A percentile compares a stretch with the other conserved stretches of the same genome.
phyloP scores from a whole-genome alignment of 1,140 invertebrate species.

The Araneus ventricosus region DNA sequence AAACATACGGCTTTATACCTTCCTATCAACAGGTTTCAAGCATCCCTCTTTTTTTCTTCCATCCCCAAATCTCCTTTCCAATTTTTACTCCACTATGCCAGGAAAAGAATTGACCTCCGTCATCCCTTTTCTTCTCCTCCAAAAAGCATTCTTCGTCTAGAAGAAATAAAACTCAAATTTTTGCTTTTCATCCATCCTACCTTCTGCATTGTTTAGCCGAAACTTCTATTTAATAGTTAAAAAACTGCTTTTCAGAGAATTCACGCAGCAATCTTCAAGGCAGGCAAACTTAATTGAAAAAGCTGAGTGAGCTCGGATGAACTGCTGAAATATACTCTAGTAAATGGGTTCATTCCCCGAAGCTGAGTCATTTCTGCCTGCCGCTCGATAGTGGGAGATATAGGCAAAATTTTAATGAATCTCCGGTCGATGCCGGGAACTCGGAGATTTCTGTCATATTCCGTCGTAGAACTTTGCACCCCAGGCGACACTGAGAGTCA shows the following conservation, averaged over 20 bases:
- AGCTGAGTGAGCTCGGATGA: not conserved
- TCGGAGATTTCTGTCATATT: not conserved
- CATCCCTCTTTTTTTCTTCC: too few relatives aligned
- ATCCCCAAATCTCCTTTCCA: too few relatives aligned
- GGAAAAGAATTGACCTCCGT: too few relatives aligned
- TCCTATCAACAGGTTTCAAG: too few relatives aligned
- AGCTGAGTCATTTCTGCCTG: not conserved
- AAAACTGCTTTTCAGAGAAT: not conserved
- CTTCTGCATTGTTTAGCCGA: not conserved
- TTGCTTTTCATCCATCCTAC: not conserved
- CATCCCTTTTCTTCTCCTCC: too few relatives aligned
- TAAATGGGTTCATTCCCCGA: not conserved
- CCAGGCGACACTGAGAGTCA: not conserved
- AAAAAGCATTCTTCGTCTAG: not conserved
- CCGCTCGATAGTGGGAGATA: not conserved
- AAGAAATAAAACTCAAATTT: not conserved
- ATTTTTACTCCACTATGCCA: too few relatives aligned
- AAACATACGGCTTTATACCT: too few relatives aligned
- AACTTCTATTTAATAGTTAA: constrained; percentile 5
- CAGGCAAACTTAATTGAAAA: not conserved
- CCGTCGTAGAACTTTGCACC: not conserved
- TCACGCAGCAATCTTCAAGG: not conserved
- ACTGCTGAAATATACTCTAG: not conserved
- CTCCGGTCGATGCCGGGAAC: not conserved
- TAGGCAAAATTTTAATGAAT: not conserved